Evolutionary conservation across 2,797 vertebrate species (phyloP), one percentile per base, ranked within the genome.

Genomic region (Gouania willdenowi): DNA sequence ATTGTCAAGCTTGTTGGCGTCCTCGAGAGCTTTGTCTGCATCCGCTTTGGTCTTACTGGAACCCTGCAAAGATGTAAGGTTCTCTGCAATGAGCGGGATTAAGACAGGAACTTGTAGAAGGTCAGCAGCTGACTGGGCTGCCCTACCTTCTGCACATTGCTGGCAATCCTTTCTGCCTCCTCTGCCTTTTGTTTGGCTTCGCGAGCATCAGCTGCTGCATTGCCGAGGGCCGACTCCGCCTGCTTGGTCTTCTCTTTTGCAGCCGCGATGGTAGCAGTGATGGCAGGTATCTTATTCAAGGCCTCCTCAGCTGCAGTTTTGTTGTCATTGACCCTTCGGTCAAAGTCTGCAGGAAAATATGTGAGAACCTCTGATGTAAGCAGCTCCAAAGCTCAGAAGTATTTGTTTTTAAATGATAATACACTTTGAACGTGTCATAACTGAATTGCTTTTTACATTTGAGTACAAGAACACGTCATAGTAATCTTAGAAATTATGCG

Each of bases 281-380:
- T 98, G 56, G 49, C 46, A 0, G 96, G 95, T 44, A 99, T 95
- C 65, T 84, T 93, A 63, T 80, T 91, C 51, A 99, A 75, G 0
- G 96, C 96, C 1, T 95, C 94, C 57, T 98, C 94, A 0, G 96
- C 96, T 0, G 96, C 96, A 0, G 96, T 99, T 81, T 98, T 98
- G 79, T 99, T 99, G 62, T 98, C 95, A 0, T 97, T 97, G 34
- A 99, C 96, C 0, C 96, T 79, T 58, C 67, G 90, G 54, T 99
- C 94, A 0, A 99, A 99, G 72, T 98, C 96, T 98, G 59, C 8
- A 18, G 5, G 19, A 26, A n/a, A n/a, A n/a, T n/a, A n/a, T n/a
- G n/a, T n/a, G n/a, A n/a, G n/a, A n/a, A n/a, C n/a, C n/a, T n/a
- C n/a, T n/a, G n/a, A n/a, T n/a, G n/a, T n/a, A n/a, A n/a, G n/a